These are phyloP conservation scores for Odocoileus virginianus DNA, from an alignment of 2,113 vertebrate species.

Conservation along the genomic window DNA sequence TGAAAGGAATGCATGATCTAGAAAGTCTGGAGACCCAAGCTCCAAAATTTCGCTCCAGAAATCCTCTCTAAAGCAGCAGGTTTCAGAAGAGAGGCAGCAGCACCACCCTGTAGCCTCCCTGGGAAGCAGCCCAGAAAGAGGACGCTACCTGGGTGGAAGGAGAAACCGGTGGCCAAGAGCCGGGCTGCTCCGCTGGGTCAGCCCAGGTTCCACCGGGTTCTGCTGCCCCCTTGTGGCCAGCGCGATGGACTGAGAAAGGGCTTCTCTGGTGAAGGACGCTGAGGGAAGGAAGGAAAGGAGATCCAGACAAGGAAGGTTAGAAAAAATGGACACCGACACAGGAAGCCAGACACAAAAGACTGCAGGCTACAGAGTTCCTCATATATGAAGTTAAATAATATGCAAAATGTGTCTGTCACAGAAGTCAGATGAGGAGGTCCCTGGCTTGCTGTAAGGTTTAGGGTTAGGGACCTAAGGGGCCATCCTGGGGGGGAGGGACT, in stretches of 20 bases:
- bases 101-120: background rate
- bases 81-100: background rate
- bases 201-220: background rate
- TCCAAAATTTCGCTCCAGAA: background rate
- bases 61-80: background rate
- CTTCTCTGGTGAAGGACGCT: background rate
- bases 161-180: rapidly evolving
- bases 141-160: rapidly evolving
- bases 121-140: background rate
- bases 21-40: background rate
- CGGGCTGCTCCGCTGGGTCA: rapidly evolving
- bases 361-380: rapidly evolving
- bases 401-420: background rate
- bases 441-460: background rate
- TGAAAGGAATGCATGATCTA: background rate
- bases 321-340: rapidly evolving
- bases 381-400: background rate
- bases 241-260: too few relatives aligned
- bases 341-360: background rate
- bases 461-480: too few relatives aligned
- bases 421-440: background rate
- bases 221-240: background rate
- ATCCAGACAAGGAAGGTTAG: too few relatives aligned
- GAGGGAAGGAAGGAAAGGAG: background rate
- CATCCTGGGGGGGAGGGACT: rapidly evolving